phyloP scores from a whole-genome alignment of 2,113 vertebrate species.

The Psammodynastes pulverulentus region DNA sequence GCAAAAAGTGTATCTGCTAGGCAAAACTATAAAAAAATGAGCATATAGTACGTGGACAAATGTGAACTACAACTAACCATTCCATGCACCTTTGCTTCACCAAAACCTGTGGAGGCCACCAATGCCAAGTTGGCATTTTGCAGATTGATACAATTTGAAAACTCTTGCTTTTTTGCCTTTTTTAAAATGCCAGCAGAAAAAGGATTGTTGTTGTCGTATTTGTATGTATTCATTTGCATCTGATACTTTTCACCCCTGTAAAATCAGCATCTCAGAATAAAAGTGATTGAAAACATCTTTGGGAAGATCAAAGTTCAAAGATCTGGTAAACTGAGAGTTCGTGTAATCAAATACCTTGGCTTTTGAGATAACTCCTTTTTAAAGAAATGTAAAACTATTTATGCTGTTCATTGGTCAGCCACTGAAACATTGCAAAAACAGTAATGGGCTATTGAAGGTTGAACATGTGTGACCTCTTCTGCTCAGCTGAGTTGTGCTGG shows the following conservation, averaged over 20 bases:
- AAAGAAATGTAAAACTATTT: not conserved
- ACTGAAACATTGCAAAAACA: not conserved
- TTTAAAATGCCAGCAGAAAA: not conserved
- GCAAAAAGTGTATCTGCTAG: not conserved
- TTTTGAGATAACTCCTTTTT: not conserved
- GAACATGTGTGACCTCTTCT: constrained; percentile 4
- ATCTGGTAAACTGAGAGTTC: not conserved
- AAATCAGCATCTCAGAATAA: not conserved
- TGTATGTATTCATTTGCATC: not conserved
- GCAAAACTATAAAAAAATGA: not conserved
- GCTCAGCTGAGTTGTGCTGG: not conserved
- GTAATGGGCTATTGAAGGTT: constrained; percentile 11
- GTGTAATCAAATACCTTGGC: not conserved
- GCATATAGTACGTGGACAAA: not conserved
- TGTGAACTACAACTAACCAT: not conserved
- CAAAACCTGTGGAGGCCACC: not conserved
- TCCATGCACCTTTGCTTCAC: not conserved
- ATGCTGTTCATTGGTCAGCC: not conserved
- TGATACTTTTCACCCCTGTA: not conserved
- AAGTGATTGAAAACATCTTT: not conserved
- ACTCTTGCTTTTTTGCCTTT: not conserved
- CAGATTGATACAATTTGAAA: not conserved
- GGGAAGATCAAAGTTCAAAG: not conserved
- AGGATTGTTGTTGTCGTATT: not conserved
- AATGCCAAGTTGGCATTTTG: not conserved